A percentile compares a stretch with the other conserved stretches of the same genome.
Conservation (phyloP, 2,113 vertebrate genomes). For the Burhinus oedicnemus region DNA sequence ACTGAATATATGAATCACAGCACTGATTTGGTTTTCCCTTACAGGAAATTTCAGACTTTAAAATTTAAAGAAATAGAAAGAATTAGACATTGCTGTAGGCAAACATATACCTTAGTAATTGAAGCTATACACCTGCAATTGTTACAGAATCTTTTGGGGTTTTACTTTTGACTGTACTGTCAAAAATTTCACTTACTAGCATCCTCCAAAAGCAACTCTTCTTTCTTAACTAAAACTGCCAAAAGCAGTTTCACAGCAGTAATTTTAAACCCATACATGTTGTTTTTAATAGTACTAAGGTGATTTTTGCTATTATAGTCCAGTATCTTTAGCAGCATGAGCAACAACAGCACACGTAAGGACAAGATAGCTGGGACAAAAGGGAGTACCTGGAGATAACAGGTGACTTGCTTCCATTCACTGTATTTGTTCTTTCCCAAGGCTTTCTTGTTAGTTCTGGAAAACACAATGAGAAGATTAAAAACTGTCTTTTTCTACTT, state of each 20-base stretch:
- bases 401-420: conserved; percentile 99
- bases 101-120: neutral
- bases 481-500: neutral
- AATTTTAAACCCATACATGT: neutral
- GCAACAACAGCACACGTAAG: neutral
- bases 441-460: conserved; percentile 96
- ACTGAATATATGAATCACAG: neutral
- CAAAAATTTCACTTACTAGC: neutral
- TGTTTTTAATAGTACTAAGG: neutral
- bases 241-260: neutral
- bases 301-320: neutral
- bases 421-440: conserved; percentile 95
- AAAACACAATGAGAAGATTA: conserved; percentile 29
- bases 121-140: neutral
- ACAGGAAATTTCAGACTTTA: neutral
- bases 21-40: neutral
- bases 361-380: neutral
- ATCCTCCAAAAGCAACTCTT: neutral
- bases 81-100: neutral
- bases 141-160: neutral
- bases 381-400: conserved; percentile 92
- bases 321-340: neutral
- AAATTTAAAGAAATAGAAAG: neutral
- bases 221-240: neutral
- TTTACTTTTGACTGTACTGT: neutral